Base-by-base conservation (phyloP, 2,113 vertebrate species). In the Pungitius pungitius region DNA sequence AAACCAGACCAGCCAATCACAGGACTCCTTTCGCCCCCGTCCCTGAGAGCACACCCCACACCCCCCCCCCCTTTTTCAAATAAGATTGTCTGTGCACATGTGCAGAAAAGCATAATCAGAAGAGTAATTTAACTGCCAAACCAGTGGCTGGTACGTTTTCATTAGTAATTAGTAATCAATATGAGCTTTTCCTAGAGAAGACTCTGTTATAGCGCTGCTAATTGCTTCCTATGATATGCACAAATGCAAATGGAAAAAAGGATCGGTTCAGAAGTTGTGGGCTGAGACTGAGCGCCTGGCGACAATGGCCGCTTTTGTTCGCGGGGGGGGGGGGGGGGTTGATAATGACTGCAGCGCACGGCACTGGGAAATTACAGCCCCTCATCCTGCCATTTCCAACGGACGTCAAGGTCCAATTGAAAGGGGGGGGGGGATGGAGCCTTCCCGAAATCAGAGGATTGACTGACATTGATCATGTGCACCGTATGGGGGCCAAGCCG, bases 91-190 rank as follows among this genome's bases (percentile, higher is more conserved):
- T 65, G 8, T 33, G 30, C 65, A 52, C 68, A 81, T 82, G 62
- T 75, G 64, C 73, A 80, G 66, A 69, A n/a, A 70, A 57, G 56
- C 24, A 61, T 66, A 68, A 88, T 82, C 67, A 88, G 85, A 80
- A 64, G 64, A 81, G 85, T 77, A 33, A 82, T 84, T 87, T 63
- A 60, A 69, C 83, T 75, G 73, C 59, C 59, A 14, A 42, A 70
- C 49, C 55, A 75, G 7, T 81, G 82, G 75, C 73, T 87, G 80
- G 84, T 90, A 85, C 60, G 35, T 84, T 87, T 92, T 92, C 89
- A 93, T 93, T 90, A 90, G 74, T 88, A 92, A 93, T 92, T 90
- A 89, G 87, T 86, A 91, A 92, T 93, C 89, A 90, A 91, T 90
- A 88, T 86, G 78, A 84, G 86, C 88, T 90, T 90, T 89, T 92